Evolutionary conservation across 1,140 invertebrate species (phyloP).

Genomic region (Drosophila paulistorum): DNA sequence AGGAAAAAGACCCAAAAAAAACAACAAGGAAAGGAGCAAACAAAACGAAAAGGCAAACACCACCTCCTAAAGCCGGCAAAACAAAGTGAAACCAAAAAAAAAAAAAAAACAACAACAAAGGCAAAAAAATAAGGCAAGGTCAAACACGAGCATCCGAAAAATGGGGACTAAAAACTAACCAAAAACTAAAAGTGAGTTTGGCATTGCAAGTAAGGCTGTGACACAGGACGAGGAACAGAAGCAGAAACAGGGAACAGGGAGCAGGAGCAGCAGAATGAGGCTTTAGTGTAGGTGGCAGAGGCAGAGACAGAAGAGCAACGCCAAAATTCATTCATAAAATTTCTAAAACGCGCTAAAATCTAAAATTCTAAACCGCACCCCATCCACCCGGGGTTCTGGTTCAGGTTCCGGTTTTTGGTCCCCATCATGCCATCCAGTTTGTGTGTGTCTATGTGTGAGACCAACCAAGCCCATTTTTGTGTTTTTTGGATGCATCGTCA

Average conservation of each 20-base stretch:
- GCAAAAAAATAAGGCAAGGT: slow-evolving; percentile 49
- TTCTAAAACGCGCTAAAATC: slow-evolving; percentile 81
- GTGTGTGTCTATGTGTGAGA: too few relatives aligned
- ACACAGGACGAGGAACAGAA: slow-evolving; percentile 17
- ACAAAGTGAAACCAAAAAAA: slow-evolving; percentile 6
- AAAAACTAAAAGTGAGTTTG: slow-evolving; percentile 77
- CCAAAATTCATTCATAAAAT: slow-evolving; percentile 81
- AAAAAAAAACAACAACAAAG: background rate
- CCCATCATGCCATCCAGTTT: too few relatives aligned
- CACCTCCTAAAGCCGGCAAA: slow-evolving; percentile 4
- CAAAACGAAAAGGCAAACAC: slow-evolving; percentile 58
- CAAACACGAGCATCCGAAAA: slow-evolving; percentile 47
- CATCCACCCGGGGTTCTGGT: background rate
- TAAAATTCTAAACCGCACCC: slow-evolving; percentile 78
- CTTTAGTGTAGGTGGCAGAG: background rate
- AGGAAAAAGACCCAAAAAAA: slow-evolving; percentile 38
- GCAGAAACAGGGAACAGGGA: background rate
- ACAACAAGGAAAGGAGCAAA: slow-evolving; percentile 54
- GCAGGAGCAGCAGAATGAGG: background rate
- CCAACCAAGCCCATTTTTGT: background rate
- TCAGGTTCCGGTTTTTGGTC: too few relatives aligned
- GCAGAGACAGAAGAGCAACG: slow-evolving; percentile 38
- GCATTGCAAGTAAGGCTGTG: slow-evolving; percentile 10
- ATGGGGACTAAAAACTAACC: slow-evolving; percentile 75
- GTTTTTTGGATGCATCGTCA: background rate